Evolutionary conservation across 2,797 vertebrate genomes (phyloP).

Genomic region (Acanthopagrus latus): DNA sequence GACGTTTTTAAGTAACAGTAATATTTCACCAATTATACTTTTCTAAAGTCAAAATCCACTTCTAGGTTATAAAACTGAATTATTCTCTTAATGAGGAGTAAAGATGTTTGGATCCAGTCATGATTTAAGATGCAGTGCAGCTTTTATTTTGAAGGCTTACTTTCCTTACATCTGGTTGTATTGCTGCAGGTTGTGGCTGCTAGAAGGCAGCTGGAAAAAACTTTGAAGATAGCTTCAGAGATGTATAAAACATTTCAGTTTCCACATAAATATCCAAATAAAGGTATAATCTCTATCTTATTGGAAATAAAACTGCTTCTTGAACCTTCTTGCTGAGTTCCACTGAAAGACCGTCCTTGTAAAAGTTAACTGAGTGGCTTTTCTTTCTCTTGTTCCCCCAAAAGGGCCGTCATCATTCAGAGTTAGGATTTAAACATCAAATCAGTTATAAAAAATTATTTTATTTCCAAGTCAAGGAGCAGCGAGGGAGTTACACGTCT

Average conservation of each 20-base stretch:
- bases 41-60: too few species aligned
- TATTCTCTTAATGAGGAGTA: too few species aligned
- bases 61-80: too few species aligned
- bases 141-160: constrained; percentile 53
- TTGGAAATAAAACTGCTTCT: neutral
- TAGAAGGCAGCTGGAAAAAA: neutral
- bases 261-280: neutral
- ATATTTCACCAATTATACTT: too few species aligned
- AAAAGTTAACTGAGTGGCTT: neutral
- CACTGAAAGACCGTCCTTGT: neutral
- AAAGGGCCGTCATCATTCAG: neutral
- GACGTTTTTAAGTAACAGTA: too few species aligned
- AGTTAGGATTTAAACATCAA: constrained; percentile 6
- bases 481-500: constrained; percentile 9
- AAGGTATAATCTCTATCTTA: neutral
- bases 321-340: neutral
- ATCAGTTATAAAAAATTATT: neutral
- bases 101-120: neutral
- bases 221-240: neutral
- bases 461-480: constrained; percentile 42
- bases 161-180: neutral
- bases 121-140: neutral
- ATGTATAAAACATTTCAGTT: neutral
- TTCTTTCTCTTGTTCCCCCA: neutral
- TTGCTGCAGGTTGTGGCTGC: neutral